Evolutionary conservation across 2,888 invertebrate genomes (phyloP).

Genomic region (Sinodicranocentrus sp.): DNA sequence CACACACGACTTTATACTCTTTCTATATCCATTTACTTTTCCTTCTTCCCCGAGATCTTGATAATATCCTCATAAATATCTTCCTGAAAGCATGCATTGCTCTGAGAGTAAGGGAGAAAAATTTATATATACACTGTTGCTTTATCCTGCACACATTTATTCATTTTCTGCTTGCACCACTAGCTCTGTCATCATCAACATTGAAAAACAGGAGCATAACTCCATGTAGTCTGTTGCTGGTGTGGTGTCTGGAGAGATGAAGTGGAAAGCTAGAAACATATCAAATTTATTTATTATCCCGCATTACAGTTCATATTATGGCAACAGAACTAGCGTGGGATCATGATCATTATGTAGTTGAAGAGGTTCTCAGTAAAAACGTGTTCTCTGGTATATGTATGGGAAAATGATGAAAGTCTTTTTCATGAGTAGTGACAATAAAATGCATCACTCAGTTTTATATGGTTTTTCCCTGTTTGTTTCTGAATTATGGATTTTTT

Average conservation of each 20-base stretch:
- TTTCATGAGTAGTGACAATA: slow-evolving; percentile 37
- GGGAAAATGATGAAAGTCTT: slow-evolving; percentile 40
- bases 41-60: slow-evolving; percentile 29
- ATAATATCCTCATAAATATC: slow-evolving; percentile 61
- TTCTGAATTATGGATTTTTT: slow-evolving; percentile 19
- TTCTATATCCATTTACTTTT: not conserved
- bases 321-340: not conserved
- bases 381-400: too few species aligned
- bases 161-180: too few species aligned
- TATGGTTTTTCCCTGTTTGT: not conserved
- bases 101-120: not conserved
- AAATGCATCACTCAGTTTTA: slow-evolving; percentile 35
- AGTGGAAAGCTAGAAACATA: slow-evolving; percentile 37
- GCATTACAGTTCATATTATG: slow-evolving; percentile 29
- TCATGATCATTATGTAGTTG: slow-evolving; percentile 15
- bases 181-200: too few species aligned
- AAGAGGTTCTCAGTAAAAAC: too few species aligned
- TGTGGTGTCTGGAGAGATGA: not conserved
- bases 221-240: not conserved
- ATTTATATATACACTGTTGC: slow-evolving; percentile 26
- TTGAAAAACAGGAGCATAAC: too few species aligned
- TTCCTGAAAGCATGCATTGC: not conserved
- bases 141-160: not conserved
- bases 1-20: not conserved
- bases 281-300: slow-evolving; percentile 58